Evolutionary conservation across 2,797 vertebrate genomes (phyloP), one percentile per base, ranked within the genome.

Genomic region (Xyrichtys novacula): DNA sequence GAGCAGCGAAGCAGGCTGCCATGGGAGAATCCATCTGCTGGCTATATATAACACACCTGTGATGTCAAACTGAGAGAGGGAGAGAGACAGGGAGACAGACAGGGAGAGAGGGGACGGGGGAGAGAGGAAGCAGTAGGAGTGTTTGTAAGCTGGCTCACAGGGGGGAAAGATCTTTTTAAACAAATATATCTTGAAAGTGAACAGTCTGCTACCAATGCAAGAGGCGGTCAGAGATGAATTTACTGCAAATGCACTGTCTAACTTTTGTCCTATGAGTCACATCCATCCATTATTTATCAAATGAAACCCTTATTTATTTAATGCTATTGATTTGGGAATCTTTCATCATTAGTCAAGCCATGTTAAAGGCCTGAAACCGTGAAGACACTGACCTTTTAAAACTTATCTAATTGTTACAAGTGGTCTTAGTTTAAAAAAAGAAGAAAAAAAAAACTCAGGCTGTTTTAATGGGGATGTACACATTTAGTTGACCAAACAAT

Each of bases 11-110:
- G 80, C 84, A 78, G 80, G 54, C 75, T 83, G 90, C 87, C 85
- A 89, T 76, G 87, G 89, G 92, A 93, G 85, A 92, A 90, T 92
- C 92, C 92, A 91, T 92, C 91, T 93, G 89, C 85, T 57, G 59
- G 88, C 91, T 94, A 92, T 91, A 91, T 92, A 89, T 93, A 46
- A 93, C 76, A 89, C 86, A 91, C 88, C 83, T 88, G 85, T 94
- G 92, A 94, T 93, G 92, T 93, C 91, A 93, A 91, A 91, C 71
- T 34, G 68, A 77, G 81, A 73, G 65, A 54, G 57, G 61, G 73
- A 73, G 65, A 54, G 57, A 61, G 73, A 54, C 14, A 32, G 68
- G 5, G 28, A 53, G 72, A 12, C 28, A 67, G 39, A 54, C 54
- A 73, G 76, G 26, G 23, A 58, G 53, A 46, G 44, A 19, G 55